These are phyloP conservation scores for Nycticryphes semicollaris DNA, from an alignment of 2,113 vertebrate species.

Conservation along the genomic window DNA sequence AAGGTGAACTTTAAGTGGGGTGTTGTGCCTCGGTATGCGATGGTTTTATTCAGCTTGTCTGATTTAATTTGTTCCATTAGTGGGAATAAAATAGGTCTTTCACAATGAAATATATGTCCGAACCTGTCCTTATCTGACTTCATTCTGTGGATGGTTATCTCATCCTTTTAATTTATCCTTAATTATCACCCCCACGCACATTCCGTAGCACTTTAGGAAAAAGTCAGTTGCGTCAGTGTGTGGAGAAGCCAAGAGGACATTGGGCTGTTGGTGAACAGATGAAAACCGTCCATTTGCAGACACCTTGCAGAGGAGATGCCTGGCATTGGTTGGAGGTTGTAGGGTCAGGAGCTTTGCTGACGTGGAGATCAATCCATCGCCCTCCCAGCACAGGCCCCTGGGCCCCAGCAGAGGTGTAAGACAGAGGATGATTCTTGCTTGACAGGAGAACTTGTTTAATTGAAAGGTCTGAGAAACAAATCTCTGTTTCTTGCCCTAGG, in stretches of 20 bases:
- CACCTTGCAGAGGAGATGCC: neutral
- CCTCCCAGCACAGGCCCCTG: accelerated
- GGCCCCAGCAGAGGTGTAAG: neutral
- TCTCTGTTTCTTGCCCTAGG: neutral
- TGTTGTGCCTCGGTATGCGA: neutral
- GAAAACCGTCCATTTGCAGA: neutral
- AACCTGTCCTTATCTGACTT: conserved; percentile 50
- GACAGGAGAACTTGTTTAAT: neutral
- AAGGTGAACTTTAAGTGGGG: neutral
- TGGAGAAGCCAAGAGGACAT: neutral
- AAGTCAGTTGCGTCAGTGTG: neutral
- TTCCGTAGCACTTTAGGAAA: neutral
- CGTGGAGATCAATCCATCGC: neutral
- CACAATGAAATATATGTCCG: neutral
- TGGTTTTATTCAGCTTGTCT: conserved; percentile 43
- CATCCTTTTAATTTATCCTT: conserved; percentile 14
- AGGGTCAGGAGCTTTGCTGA: neutral
- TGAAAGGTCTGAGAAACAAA: neutral
- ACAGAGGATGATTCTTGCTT: neutral
- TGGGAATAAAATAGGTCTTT: conserved; percentile 12
- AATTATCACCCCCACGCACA: neutral
- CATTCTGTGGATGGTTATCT: conserved; percentile 1
- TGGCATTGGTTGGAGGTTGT: neutral
- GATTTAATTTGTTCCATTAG: conserved; percentile 43
- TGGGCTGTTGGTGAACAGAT: neutral